phyloP scores from a whole-genome alignment of 2,113 vertebrate species.

The Seriola dumerili region DNA sequence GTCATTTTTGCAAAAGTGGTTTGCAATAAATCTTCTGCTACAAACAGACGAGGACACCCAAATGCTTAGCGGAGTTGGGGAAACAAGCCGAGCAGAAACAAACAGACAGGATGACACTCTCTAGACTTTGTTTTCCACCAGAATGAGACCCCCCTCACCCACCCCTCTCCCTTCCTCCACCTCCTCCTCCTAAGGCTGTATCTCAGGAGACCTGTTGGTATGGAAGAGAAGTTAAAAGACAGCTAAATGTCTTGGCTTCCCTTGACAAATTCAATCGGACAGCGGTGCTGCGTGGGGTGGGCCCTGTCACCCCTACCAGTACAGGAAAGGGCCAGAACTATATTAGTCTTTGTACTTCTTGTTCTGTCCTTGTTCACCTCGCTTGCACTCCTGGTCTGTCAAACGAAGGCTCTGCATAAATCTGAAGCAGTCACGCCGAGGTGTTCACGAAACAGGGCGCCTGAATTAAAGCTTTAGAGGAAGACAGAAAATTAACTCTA shows the following conservation, averaged over 20 bases:
- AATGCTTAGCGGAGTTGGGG: slow-evolving; percentile 46
- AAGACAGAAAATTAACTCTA: neutral
- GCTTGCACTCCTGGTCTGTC: slow-evolving; percentile 35
- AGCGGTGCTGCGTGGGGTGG: slow-evolving; percentile 54
- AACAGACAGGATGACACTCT: slow-evolving; percentile 61
- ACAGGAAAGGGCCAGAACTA: slow-evolving; percentile 49
- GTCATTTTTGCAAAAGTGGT: slow-evolving; percentile 53
- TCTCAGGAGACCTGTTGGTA: slow-evolving; percentile 69
- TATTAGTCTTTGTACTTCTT: slow-evolving; percentile 54
- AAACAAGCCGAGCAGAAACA: slow-evolving; percentile 62
- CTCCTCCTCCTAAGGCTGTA: slow-evolving; percentile 37
- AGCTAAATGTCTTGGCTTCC: slow-evolving; percentile 63
- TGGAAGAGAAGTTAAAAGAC: slow-evolving; percentile 71
- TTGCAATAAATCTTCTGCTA: slow-evolving; percentile 53
- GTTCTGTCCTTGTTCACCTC: slow-evolving; percentile 55
- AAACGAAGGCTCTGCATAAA: slow-evolving; percentile 28
- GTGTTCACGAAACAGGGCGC: neutral
- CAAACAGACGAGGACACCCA: slow-evolving; percentile 56
- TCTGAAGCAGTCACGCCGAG: neutral
- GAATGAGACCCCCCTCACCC: slow-evolving; percentile 24
- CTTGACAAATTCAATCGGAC: slow-evolving; percentile 69
- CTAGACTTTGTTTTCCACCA: slow-evolving; percentile 58
- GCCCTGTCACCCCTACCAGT: slow-evolving; percentile 61
- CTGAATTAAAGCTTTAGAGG: neutral
- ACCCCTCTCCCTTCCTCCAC: too few species aligned